A percentile compares a stretch with the other conserved stretches of the same genome.
Conservation (phyloP, 2,797 vertebrate genomes). For the Diplodus sargus region DNA sequence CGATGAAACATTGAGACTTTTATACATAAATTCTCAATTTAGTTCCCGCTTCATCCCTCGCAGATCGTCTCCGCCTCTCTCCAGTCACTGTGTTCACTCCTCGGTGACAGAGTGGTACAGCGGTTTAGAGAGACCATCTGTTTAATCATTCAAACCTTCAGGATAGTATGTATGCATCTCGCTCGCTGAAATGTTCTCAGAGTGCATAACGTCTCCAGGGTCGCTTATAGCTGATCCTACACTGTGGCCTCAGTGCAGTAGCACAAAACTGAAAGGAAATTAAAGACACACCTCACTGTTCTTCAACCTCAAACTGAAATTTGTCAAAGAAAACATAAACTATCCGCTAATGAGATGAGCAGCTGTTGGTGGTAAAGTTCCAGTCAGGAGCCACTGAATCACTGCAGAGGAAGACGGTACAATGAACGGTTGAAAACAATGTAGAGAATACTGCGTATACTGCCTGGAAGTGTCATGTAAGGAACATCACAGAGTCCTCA, state of each 20-base stretch:
- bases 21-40: not conserved
- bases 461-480: not conserved
- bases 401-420: not conserved
- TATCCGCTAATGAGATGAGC: not conserved
- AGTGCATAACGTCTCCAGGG: not conserved
- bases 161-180: conserved; percentile 12
- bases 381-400: not conserved
- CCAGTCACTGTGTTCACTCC: not conserved
- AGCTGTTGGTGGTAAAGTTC: not conserved
- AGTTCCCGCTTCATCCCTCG: not conserved
- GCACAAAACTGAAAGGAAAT: not conserved
- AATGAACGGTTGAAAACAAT: not conserved
- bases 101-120: not conserved
- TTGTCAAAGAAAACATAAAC: not conserved
- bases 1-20: conserved; percentile 45
- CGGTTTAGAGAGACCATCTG: conserved; percentile 24
- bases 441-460: not conserved
- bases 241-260: not conserved
- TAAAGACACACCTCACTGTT: not conserved
- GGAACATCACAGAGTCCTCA: not conserved
- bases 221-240: not conserved
- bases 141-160: conserved; percentile 6
- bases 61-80: conserved; percentile 4
- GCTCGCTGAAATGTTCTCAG: conserved; percentile 21
- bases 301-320: not conserved